phyloP scores from a whole-genome alignment of 2,888 invertebrate species.

The Pegoplata infirma region DNA sequence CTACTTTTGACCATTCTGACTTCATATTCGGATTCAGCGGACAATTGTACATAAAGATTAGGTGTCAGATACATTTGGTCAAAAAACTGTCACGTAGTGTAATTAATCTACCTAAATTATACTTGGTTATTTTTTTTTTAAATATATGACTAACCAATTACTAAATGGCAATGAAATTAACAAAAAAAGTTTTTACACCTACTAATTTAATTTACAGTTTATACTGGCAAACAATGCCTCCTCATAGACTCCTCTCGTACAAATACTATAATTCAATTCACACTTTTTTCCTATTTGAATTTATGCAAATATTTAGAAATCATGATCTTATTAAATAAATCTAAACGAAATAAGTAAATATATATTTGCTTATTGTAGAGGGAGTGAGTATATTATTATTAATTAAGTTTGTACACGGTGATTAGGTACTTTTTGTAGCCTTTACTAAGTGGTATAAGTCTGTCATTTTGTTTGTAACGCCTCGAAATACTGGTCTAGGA shows the following conservation, averaged over 20 bases:
- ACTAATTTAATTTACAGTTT: constrained; percentile 1
- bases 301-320: neutral
- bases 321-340: neutral
- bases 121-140: constrained; percentile 1
- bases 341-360: neutral
- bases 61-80: too few species aligned
- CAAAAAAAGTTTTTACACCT: constrained; percentile 5
- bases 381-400: constrained; percentile 3
- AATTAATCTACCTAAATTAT: neutral
- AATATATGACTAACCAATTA: constrained; percentile 15
- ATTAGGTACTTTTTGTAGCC: neutral
- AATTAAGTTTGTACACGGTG: neutral
- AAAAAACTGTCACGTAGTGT: too few species aligned
- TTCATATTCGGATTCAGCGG: too few species aligned
- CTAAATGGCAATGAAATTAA: constrained; percentile 19
- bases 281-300: neutral
- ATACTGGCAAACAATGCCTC: too few species aligned
- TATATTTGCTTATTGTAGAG: neutral
- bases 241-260: too few species aligned
- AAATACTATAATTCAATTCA: neutral
- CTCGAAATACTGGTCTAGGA: too few species aligned
- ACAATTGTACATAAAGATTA: too few species aligned
- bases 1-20: too few species aligned
- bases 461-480: too few species aligned
- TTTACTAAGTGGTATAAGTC: too few species aligned